These are phyloP conservation scores for Pitangus sulphuratus DNA, from an alignment of 2,797 vertebrate genomes.

Conservation along the genomic window DNA sequence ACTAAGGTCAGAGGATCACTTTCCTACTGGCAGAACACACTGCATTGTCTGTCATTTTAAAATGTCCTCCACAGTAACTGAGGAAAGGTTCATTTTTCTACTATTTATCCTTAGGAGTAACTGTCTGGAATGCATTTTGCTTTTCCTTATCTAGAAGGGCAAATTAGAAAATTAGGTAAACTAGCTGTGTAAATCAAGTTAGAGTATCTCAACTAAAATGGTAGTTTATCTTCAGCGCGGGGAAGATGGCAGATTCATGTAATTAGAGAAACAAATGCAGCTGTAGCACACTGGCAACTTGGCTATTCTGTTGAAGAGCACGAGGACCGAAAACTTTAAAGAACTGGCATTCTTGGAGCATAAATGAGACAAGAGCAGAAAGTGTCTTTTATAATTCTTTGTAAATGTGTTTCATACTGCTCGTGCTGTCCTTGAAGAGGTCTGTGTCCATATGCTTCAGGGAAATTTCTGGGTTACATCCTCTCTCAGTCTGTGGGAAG, in stretches of 20 bases:
- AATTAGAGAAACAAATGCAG: constrained; percentile 54
- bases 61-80: constrained; percentile 26
- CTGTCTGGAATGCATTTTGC: not conserved
- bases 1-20: constrained; percentile 57
- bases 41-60: constrained; percentile 53
- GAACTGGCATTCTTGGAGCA: not conserved
- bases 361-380: constrained; percentile 40
- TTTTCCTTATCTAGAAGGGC: constrained; percentile 27
- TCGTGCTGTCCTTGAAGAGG: not conserved
- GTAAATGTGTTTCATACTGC: constrained; percentile 56
- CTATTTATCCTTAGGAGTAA: not conserved
- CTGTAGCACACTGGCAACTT: constrained; percentile 20
- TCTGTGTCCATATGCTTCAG: not conserved
- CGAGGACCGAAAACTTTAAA: constrained; percentile 52
- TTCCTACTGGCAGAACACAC: constrained; percentile 48
- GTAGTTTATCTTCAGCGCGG: not conserved
- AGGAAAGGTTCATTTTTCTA: constrained; percentile 7
- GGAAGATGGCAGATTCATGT: constrained; percentile 32
- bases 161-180: constrained; percentile 61
- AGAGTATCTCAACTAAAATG: constrained; percentile 37
- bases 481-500: constrained; percentile 14
- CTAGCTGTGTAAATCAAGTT: constrained; percentile 26
- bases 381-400: constrained; percentile 43
- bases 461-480: constrained; percentile 10
- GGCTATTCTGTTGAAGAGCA: constrained; percentile 21